Percentiles rank a stretch among this genome's conserved stretches.
These are phyloP conservation scores for Chromoteleia sp. DNA, from an alignment of 2,888 invertebrate genomes.

Conservation along the genomic window DNA sequence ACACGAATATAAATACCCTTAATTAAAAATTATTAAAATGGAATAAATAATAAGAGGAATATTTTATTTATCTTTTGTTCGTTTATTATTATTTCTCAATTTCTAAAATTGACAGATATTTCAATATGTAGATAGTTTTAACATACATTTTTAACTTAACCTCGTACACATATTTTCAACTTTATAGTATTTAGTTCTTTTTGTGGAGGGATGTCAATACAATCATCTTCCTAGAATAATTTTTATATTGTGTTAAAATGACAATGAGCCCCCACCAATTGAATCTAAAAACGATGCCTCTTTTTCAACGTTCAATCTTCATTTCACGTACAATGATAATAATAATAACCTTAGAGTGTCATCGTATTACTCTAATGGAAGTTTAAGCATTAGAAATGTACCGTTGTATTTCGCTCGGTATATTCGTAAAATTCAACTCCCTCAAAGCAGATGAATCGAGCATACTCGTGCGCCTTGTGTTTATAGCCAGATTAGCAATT, in stretches of 20 bases:
- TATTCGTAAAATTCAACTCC: constrained; percentile 52
- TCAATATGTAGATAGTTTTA: too few species aligned
- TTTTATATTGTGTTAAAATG: neutral
- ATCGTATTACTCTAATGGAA: constrained; percentile 50
- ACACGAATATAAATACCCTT: too few species aligned
- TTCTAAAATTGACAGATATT: too few species aligned
- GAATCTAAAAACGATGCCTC: constrained; percentile 14
- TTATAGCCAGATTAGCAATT: constrained; percentile 82
- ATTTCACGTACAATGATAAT: constrained; percentile 24
- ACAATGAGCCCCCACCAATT: constrained; percentile 9
- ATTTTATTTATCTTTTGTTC: too few species aligned
- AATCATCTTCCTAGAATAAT: too few species aligned
- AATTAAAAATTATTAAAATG: too few species aligned
- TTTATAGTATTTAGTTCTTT: too few species aligned
- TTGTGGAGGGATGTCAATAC: too few species aligned
- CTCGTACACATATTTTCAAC: too few species aligned
- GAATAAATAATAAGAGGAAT: too few species aligned
- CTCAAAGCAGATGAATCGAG: constrained; percentile 61
- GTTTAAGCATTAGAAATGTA: constrained; percentile 54
- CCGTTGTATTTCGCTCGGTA: constrained; percentile 40
- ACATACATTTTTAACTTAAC: too few species aligned
- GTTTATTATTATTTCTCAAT: too few species aligned
- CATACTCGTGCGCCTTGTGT: constrained; percentile 72
- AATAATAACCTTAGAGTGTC: constrained; percentile 33
- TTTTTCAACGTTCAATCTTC: constrained; percentile 27